Evolutionary conservation across 1,140 invertebrate species (phyloP), one percentile per base, ranked within the genome.

Genomic region (Aricia agestis): DNA sequence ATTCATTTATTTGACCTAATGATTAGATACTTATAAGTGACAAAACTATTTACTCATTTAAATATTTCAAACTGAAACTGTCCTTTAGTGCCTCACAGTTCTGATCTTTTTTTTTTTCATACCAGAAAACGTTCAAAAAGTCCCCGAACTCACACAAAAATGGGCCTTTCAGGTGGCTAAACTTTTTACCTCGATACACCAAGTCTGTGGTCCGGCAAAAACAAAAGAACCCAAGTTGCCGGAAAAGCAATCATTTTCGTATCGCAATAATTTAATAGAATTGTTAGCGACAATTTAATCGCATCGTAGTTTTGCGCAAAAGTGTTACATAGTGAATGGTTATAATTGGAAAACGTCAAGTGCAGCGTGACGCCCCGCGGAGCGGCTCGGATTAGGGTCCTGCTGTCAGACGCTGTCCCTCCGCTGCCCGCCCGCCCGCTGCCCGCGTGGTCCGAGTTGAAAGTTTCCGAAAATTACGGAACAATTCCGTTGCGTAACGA

Each of bases 261-360:
- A 76, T 79, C 74, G 74, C 67, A 74, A 77, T 77, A 77, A 77
- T 77, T 79, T 76, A 74, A 78, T 78, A 75, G 73, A 79, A 75
- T 70, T 68, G 75, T 79, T 78, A 74, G 79, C 78, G 77, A 83
- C 79, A 82, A 80, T 82, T 84, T 82, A 79, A 82, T 78, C 76
- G 67, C 72, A 75, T 78, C 76, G 79, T 84, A 83, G 83, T 82
- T 84, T 84, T 79, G 79, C 78, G 74, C 79, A 84, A 83, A 86
- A 88, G 88, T 88, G 85, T 88, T 85, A 89, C 87, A 84, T 83
- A 82, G 82, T 89, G 83, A 89, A 82, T 86, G 80, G 81, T 84
- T 89, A 87, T 90, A 91, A 88, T 89, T 91, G 89, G 82, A 89
- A 90, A 91, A 89, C 76, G 89, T 91, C 87, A 87, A 76, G 72